Conservation (phyloP, 92 coral and sea anemone genomes). For the Actinernus sp. region DNA sequence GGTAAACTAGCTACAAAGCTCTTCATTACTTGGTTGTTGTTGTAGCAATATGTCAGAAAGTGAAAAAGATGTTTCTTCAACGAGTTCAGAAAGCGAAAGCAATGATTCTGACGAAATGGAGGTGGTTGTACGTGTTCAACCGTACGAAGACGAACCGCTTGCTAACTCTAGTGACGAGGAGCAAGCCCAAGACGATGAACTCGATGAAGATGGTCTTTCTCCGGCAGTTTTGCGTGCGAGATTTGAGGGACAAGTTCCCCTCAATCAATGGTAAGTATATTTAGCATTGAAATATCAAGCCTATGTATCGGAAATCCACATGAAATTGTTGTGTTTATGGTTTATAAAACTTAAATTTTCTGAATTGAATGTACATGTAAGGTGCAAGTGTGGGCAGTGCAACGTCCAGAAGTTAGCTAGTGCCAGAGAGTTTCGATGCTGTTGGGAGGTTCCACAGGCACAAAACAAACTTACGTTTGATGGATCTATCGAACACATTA, state of each 20-base stretch:
- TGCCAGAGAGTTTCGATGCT: slow-evolving; percentile 54
- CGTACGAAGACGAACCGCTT: slow-evolving; percentile 28
- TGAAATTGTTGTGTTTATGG: background rate
- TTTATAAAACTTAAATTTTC: background rate
- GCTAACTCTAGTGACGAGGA: background rate
- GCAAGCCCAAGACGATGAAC: slow-evolving; percentile 10
- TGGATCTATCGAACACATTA: slow-evolving; percentile 56
- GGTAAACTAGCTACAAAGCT: too few species aligned
- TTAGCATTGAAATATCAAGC: too few species aligned
- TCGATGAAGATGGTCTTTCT: slow-evolving; percentile 14
- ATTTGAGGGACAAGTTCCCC: background rate
- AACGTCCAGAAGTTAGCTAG: slow-evolving; percentile 27
- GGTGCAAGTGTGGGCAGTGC: slow-evolving; percentile 64
- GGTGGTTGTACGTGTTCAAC: too few species aligned
- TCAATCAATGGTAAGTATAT: slow-evolving; percentile 13
- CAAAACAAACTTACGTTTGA: slow-evolving; percentile 51
- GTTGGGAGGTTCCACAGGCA: slow-evolving; percentile 45
- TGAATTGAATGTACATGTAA: too few species aligned
- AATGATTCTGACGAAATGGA: too few species aligned
- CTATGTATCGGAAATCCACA: background rate
- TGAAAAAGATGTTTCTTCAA: too few species aligned
- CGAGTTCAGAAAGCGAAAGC: too few species aligned
- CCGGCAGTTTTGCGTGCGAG: slow-evolving; percentile 1
- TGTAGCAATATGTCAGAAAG: too few species aligned
- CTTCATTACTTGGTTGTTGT: too few species aligned